A percentile compares a stretch with the other conserved stretches of the same genome.
phyloP scores from a whole-genome alignment of 1,140 invertebrate species.

The Globodera ellingtonae region DNA sequence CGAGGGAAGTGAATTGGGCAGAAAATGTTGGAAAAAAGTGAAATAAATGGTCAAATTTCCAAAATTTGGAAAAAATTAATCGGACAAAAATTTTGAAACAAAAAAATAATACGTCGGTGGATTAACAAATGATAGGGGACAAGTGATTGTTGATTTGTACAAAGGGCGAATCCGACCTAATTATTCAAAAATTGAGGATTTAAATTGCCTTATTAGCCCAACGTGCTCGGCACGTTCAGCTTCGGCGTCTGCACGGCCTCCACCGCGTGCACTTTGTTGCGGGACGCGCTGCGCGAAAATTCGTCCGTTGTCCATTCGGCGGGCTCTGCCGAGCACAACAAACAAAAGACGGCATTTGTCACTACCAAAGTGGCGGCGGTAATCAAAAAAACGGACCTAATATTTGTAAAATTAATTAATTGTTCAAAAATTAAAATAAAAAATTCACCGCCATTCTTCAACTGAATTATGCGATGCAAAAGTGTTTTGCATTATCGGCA shows the following conservation, averaged over 20 bases:
- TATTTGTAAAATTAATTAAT: slow-evolving; percentile 1
- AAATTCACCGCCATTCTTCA: slow-evolving; percentile 51
- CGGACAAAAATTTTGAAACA: too few relatives aligned
- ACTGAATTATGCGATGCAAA: slow-evolving; percentile 59
- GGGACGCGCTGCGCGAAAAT: slow-evolving; percentile 47
- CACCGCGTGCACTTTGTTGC: slow-evolving; percentile 40
- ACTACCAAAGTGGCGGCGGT: slow-evolving; percentile 49
- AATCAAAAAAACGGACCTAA: slow-evolving; percentile 48
- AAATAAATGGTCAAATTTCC: too few relatives aligned
- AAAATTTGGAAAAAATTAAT: too few relatives aligned
- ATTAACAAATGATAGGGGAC: too few relatives aligned
- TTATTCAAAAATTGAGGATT: background rate
- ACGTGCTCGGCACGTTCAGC: slow-evolving; percentile 11
- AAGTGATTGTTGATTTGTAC: background rate
- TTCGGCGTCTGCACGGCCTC: slow-evolving; percentile 4
- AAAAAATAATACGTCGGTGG: too few relatives aligned
- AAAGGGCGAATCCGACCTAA: background rate
- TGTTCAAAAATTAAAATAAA: slow-evolving; percentile 6
- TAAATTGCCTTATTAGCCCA: background rate
- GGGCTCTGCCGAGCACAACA: slow-evolving; percentile 49
- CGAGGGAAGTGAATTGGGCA: too few relatives aligned
- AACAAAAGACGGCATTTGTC: slow-evolving; percentile 44
- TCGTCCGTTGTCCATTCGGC: slow-evolving; percentile 55
- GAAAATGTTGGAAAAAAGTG: too few relatives aligned
- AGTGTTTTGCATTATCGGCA: slow-evolving; percentile 44